phyloP scores from a whole-genome alignment of 2,888 invertebrate species.

The Brenthis ino region DNA sequence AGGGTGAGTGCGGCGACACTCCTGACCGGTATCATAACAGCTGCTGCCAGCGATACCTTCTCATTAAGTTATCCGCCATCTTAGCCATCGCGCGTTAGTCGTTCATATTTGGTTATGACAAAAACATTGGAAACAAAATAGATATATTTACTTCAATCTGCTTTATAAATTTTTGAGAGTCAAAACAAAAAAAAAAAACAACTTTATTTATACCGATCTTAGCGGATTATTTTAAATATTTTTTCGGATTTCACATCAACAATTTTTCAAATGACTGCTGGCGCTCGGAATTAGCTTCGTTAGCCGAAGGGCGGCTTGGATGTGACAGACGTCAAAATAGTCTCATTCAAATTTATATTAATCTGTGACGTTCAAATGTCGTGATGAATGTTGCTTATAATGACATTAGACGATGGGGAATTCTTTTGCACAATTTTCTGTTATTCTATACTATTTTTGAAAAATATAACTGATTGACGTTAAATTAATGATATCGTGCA shows the following conservation, averaged over 20 bases:
- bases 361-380: slow-evolving; percentile 47
- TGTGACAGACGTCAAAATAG: slow-evolving; percentile 77
- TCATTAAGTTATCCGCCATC: slow-evolving; percentile 77
- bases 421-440: slow-evolving; percentile 23
- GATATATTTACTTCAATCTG: too few species aligned
- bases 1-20: slow-evolving; percentile 77
- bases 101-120: slow-evolving; percentile 65
- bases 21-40: slow-evolving; percentile 79
- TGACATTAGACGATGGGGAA: slow-evolving; percentile 30
- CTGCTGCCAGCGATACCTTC: slow-evolving; percentile 79
- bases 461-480: slow-evolving; percentile 12
- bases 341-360: slow-evolving; percentile 58
- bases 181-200: too few species aligned
- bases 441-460: not conserved
- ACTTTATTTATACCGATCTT: not conserved
- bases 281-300: slow-evolving; percentile 68
- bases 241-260: slow-evolving; percentile 31
- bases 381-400: slow-evolving; percentile 40
- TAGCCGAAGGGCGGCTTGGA: slow-evolving; percentile 71
- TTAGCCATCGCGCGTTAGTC: slow-evolving; percentile 50
- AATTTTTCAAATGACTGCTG: slow-evolving; percentile 49
- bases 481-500: slow-evolving; percentile 13
- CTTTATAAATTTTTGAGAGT: too few species aligned
- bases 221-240: not conserved
- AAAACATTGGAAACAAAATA: too few species aligned